phyloP scores from a whole-genome alignment of 35 echinoderm and acorn worm genomes.

The Apostichopus californicus region DNA sequence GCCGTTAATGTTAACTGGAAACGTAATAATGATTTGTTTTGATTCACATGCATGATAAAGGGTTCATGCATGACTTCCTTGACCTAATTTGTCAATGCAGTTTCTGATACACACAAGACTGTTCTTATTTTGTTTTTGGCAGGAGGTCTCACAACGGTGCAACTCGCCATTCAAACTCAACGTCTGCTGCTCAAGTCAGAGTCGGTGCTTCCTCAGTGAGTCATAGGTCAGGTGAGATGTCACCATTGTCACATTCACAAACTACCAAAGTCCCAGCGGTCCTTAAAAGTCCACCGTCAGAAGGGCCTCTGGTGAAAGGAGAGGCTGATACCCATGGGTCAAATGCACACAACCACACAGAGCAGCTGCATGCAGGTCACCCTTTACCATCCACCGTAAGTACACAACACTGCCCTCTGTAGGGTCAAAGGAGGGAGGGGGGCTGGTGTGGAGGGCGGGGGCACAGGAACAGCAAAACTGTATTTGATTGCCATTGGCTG shows the following conservation, averaged over 20 bases:
- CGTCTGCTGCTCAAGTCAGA: not conserved
- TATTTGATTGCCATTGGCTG: too few species aligned
- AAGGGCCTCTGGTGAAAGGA: slow-evolving; percentile 12
- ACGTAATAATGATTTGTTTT: too few species aligned
- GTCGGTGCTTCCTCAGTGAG: not conserved
- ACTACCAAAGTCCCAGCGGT: slow-evolving; percentile 24
- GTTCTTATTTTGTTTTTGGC: not conserved
- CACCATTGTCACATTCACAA: slow-evolving; percentile 21
- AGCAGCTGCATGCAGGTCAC: slow-evolving; percentile 55
- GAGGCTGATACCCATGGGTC: slow-evolving; percentile 33
- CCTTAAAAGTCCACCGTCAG: slow-evolving; percentile 24
- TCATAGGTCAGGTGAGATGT: not conserved
- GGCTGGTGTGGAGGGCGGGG: not conserved
- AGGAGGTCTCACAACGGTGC: slow-evolving; percentile 27
- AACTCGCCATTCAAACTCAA: slow-evolving; percentile 32
- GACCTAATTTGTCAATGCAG: too few species aligned
- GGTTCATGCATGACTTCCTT: too few species aligned
- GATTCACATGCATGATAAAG: too few species aligned
- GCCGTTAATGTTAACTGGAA: too few species aligned
- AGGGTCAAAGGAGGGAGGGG: not conserved
- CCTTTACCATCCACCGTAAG: slow-evolving; percentile 44
- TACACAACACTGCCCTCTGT: not conserved
- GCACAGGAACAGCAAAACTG: not conserved
- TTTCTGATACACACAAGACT: too few species aligned
- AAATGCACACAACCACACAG: slow-evolving; percentile 29